Conservation (phyloP, 2,888 invertebrate species). For the Rhaphigaster nebulosa region DNA sequence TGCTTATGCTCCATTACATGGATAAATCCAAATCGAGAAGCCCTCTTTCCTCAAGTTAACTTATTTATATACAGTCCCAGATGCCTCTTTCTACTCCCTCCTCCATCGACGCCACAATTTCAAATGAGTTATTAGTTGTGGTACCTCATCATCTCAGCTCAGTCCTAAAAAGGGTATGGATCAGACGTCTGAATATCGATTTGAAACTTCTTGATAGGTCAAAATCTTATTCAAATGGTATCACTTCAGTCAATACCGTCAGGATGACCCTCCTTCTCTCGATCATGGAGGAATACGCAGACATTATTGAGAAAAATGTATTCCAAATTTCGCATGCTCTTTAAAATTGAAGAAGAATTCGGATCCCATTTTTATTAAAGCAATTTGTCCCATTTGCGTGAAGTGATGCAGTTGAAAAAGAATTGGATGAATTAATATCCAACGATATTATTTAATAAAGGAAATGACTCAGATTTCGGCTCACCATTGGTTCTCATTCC, state of each 20-base stretch:
- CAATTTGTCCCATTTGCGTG: not conserved
- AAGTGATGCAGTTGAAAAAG: not conserved
- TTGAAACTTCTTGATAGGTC: not conserved
- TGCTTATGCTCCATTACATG: too few relatives aligned
- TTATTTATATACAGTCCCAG: too few relatives aligned
- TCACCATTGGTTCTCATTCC: not conserved
- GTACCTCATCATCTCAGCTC: not conserved
- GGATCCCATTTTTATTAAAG: not conserved
- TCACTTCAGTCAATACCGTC: not conserved
- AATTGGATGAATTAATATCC: not conserved
- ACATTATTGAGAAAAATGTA: not conserved
- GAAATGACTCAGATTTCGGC: not conserved
- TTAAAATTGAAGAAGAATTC: not conserved
- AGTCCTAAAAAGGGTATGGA: not conserved
- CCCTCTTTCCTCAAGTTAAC: too few relatives aligned
- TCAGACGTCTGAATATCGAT: not conserved
- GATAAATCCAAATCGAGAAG: too few relatives aligned
- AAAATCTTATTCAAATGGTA: not conserved
- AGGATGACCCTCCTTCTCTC: not conserved
- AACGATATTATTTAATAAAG: not conserved
- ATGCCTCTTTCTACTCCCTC: too few relatives aligned
- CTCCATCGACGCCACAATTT: not conserved
- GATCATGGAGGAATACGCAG: conserved; percentile 7
- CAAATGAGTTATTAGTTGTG: not conserved
- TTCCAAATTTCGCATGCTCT: not conserved